Percentiles rank a stretch among this genome's conserved stretches.
phyloP scores from a whole-genome alignment of 2,113 vertebrate species.

The Bubalus kerabau region DNA sequence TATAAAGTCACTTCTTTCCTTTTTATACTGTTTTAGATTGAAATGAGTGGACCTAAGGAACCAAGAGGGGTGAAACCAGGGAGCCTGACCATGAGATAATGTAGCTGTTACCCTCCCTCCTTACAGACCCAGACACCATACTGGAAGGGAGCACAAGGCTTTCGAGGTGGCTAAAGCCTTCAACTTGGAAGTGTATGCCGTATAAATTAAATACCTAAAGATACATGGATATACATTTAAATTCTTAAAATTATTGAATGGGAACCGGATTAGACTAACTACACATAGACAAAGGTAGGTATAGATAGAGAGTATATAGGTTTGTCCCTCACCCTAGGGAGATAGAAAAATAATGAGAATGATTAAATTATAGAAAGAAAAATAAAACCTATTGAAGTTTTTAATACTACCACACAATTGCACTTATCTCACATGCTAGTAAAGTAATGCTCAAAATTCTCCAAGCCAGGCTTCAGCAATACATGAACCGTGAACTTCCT shows the following conservation, averaged over 20 bases:
- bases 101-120: accelerated
- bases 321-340: neutral
- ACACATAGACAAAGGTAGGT: neutral
- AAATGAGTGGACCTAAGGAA: neutral
- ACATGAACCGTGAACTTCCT: no score
- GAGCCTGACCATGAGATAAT: neutral
- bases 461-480: no score
- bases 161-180: neutral
- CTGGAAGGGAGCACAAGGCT: neutral
- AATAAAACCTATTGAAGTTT: neutral
- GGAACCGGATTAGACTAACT: neutral
- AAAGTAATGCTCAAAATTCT: no score
- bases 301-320: neutral
- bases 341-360: neutral
- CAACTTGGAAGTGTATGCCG: neutral
- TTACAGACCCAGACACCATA: accelerated
- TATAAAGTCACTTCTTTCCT: neutral
- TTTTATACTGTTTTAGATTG: neutral
- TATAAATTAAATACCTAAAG: neutral
- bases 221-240: neutral
- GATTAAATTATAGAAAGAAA: neutral
- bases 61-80: neutral
- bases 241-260: neutral
- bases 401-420: neutral
- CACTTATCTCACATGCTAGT: no score